Evolutionary conservation across 2,888 invertebrate genomes (phyloP), one percentile per base, ranked within the genome.

Genomic region (Elegia similella): DNA sequence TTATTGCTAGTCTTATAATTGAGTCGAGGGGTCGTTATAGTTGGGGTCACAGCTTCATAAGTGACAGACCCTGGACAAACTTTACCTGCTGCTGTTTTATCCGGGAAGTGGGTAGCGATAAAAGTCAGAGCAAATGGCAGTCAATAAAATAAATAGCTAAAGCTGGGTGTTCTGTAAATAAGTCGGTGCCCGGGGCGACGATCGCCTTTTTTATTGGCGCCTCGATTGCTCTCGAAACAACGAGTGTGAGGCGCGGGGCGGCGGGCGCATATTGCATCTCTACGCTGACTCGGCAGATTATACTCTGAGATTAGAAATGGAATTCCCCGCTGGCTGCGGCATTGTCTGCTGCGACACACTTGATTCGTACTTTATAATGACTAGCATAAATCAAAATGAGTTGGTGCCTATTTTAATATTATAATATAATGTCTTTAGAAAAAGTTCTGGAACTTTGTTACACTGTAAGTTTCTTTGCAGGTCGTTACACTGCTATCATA

Each of bases 181-280:
- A 90, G 89, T 89, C 81, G 84, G 80, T 80, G 78, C 76, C 76
- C 69, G 81, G 86, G 88, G 89, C 85, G 87, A 83, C 88, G 88
- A 88, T 91, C 89, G 90, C 76, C 87, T 92, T 91, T 92, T 92
- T 92, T 92, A 92, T 92, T 91, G 92, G 85, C 87, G 89, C 88
- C 88, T 87, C 88, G 86, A 92, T 92, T 86, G 90, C 91, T 88
- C 92, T 91, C 87, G 86, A 89, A 88, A 89, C 88, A 86, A 83
- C 78, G 88, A 86, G 86, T 81, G 86, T 72, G 81, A 82, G 78
- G 75, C 65, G 61, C 61, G 65, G 57, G 57, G 68, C 69, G 74
- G 72, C 69, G 72, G 74, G 72, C 81, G 84, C 84, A 84, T 85
- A 84, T 83, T 85, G 76, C 78, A 76, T 77, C 71, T 75, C 73